Evolutionary conservation across 2,797 vertebrate species (phyloP), one percentile per base, ranked within the genome.

Genomic region (Euthynnus affinis): DNA sequence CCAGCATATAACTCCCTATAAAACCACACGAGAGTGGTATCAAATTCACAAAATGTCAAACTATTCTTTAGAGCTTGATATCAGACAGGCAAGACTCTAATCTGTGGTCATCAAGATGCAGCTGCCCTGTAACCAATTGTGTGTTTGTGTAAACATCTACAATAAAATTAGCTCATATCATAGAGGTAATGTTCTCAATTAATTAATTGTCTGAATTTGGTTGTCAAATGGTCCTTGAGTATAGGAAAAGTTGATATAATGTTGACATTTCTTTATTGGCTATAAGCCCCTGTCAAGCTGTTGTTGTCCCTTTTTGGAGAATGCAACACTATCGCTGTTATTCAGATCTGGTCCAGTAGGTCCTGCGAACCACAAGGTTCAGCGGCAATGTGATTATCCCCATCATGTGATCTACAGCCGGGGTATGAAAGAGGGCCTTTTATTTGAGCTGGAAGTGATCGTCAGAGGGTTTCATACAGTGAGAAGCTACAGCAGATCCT

Each of bases 401-500:
- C 81, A 82, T 93, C 95, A 95, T 95, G 95, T 96, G 95, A 95
- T 93, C 89, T 85, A 32, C 85, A 87, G 82, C 83, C n/a, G 46
- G 55, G 70, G 18, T 78, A 92, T 94, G 94, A 95, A 95, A 94
- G 90, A 82, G 70, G 29, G 72, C 84, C 84, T 93, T 94, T 94
- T 82, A 89, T 87, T 59, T 29, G 37, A 73, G 81, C 75, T 74
- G 74, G 40, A 53, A 77, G 74, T 81, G 80, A 62, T 66, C 79
- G 66, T 83, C 87, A 72, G 71, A 74, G 42, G 59, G 71, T 44
- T 52, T 40, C 32, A 42, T 63, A 76, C 71, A 48, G 66, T 22
- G 51, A 22, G 66, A 20, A 40, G 29, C 83, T 3, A 20, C 70
- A 46, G 7, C 72, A 52, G 67, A 82, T 70, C 61, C 68, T 84